Conservation (phyloP, 2,113 vertebrate genomes). For the Embiotoca jacksoni region DNA sequence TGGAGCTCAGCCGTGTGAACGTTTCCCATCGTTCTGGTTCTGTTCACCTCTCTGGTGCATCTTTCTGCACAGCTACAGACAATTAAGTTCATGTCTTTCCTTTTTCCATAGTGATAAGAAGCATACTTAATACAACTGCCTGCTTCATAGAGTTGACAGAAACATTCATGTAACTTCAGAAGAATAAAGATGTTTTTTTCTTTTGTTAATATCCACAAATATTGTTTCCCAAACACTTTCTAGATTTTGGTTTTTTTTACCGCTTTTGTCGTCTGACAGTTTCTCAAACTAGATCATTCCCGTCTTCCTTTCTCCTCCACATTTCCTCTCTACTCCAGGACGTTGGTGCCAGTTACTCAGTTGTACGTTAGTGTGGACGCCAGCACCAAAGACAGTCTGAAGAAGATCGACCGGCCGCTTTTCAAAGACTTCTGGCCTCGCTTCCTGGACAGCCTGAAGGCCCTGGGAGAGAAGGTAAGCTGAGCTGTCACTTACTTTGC, state of each 20-base stretch:
- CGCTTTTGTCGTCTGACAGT: neutral
- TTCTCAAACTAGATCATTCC: neutral
- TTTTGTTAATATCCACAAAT: neutral
- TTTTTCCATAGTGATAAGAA: conserved; percentile 27
- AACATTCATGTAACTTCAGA: neutral
- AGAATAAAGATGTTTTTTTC: too few relatives aligned
- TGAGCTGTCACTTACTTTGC: neutral
- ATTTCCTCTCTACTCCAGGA: conserved; percentile 77
- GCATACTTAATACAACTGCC: neutral
- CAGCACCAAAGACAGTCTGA: conserved; percentile 94
- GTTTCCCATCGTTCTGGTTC: conserved; percentile 8
- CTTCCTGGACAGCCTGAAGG: conserved; percentile 93
- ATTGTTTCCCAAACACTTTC: neutral
- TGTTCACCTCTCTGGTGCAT: neutral
- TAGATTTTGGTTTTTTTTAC: neutral
- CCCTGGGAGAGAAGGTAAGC: conserved; percentile 95
- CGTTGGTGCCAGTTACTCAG: conserved; percentile 93
- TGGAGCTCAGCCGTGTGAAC: neutral
- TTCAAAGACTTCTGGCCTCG: conserved; percentile 98
- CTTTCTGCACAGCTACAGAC: neutral
- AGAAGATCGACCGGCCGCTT: conserved; percentile 94
- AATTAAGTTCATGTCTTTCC: conserved; percentile 16
- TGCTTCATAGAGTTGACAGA: conserved; percentile 6
- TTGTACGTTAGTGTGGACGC: conserved; percentile 96
- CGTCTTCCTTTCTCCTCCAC: neutral